phyloP scores from a whole-genome alignment of 2,888 invertebrate genomes.

The Eutolmus rufibarbis region DNA sequence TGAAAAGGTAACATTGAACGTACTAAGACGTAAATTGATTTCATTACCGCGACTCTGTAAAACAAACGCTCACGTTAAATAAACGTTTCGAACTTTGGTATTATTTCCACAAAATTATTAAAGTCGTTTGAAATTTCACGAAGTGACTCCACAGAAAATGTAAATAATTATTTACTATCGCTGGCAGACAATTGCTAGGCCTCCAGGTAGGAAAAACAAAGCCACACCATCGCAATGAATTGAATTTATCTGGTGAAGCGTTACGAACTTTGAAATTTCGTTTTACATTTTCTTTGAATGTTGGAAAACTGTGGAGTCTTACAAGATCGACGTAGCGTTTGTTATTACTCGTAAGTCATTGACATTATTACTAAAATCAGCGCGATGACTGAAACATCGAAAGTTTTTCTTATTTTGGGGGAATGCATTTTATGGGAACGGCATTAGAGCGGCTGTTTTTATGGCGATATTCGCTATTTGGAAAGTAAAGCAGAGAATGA shows the following conservation, averaged over 20 bases:
- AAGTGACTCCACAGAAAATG: neutral
- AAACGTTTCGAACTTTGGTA: neutral
- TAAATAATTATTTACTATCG: neutral
- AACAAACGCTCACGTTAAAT: neutral
- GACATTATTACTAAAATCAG: neutral
- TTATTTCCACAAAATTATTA: neutral
- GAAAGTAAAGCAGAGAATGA: neutral
- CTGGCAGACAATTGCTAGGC: neutral
- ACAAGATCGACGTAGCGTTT: neutral
- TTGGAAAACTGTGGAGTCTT: neutral
- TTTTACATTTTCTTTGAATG: neutral
- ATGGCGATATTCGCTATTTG: neutral
- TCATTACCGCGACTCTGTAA: neutral
- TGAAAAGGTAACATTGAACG: neutral
- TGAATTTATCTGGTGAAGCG: neutral
- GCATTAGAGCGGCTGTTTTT: neutral
- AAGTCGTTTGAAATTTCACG: neutral
- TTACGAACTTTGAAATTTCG: neutral
- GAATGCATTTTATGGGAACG: neutral
- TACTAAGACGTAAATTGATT: neutral
- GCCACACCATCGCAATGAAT: neutral
- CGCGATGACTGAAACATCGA: neutral
- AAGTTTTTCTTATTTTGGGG: neutral
- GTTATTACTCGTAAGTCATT: neutral
- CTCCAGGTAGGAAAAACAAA: neutral